Percentiles rank a stretch among this genome's conserved stretches.
These are phyloP conservation scores for Myxocyprinus asiaticus DNA, from an alignment of 2,113 vertebrate species.

Conservation along the genomic window DNA sequence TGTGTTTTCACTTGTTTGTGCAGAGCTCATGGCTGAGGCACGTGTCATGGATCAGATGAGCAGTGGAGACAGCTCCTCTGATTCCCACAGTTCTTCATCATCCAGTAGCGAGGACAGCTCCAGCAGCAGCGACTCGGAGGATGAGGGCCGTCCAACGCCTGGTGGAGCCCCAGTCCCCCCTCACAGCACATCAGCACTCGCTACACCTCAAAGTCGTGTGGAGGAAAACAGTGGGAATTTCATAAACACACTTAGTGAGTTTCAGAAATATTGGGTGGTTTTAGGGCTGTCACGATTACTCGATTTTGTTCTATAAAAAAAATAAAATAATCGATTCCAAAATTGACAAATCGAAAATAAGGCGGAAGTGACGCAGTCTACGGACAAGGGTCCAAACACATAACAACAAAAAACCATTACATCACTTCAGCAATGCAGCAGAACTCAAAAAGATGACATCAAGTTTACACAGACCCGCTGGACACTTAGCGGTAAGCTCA, in stretches of 20 bases:
- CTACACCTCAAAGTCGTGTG: conserved; percentile 63
- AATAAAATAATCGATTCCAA: too few species aligned
- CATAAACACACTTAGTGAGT: conserved; percentile 96
- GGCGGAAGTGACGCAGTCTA: too few species aligned
- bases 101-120: conserved; percentile 90
- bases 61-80: conserved; percentile 89
- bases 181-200: conserved; percentile 75
- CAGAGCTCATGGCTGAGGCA: conserved; percentile 95
- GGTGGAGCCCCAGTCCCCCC: conserved; percentile 59
- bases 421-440: too few species aligned
- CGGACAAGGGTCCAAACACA: too few species aligned
- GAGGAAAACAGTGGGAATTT: conserved; percentile 78
- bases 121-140: conserved; percentile 84
- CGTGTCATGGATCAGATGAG: conserved; percentile 93
- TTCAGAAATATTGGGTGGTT: not conserved
- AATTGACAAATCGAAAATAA: too few species aligned
- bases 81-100: conserved; percentile 90
- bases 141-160: conserved; percentile 66
- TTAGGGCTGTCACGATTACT: too few species aligned
- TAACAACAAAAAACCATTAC: too few species aligned
- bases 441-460: too few species aligned
- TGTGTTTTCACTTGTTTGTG: conserved; percentile 42
- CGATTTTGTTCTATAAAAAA: too few species aligned
- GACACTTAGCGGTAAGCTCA: too few species aligned
- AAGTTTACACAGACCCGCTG: too few species aligned